Conservation (phyloP, 2,797 vertebrate genomes). For the Tolypeutes matacus region DNA sequence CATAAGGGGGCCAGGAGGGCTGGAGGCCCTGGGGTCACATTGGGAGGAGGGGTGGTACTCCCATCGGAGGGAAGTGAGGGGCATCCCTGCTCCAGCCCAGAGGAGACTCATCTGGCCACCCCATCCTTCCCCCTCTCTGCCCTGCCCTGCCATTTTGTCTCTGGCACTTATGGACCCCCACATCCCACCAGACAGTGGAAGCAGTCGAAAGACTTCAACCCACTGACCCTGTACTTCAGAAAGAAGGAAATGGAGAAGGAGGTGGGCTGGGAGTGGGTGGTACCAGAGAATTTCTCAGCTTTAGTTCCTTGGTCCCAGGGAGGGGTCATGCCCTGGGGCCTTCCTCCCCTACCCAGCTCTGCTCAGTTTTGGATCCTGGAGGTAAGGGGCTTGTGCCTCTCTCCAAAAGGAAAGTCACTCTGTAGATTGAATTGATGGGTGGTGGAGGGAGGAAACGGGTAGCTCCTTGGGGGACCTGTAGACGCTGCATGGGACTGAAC, state of each 20-base stretch:
- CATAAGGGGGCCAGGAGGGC: neutral
- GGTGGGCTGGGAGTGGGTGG: constrained; percentile 82
- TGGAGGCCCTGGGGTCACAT: neutral
- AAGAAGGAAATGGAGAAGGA: constrained; percentile 91
- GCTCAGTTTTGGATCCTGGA: constrained; percentile 1
- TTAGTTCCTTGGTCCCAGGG: neutral
- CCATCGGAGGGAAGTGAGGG: neutral
- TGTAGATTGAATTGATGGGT: neutral
- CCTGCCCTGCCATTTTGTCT: neutral
- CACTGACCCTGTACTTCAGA: constrained; percentile 92
- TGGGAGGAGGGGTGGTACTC: neutral
- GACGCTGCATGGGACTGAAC: neutral
- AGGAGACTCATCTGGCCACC: neutral
- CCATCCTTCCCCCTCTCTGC: neutral
- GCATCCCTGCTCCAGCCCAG: neutral
- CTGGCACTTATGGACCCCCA: neutral
- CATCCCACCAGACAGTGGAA: constrained; percentile 87
- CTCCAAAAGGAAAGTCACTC: neutral
- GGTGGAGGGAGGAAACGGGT: neutral
- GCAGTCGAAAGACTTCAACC: constrained; percentile 91
- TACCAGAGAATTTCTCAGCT: neutral
- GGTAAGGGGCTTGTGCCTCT: neutral
- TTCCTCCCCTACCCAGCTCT: neutral
- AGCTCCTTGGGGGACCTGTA: neutral
- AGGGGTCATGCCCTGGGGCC: neutral